A percentile compares a stretch with the other conserved stretches of the same genome.
phyloP scores from a whole-genome alignment of 2,888 invertebrate genomes.

The Alloplasta piceator region DNA sequence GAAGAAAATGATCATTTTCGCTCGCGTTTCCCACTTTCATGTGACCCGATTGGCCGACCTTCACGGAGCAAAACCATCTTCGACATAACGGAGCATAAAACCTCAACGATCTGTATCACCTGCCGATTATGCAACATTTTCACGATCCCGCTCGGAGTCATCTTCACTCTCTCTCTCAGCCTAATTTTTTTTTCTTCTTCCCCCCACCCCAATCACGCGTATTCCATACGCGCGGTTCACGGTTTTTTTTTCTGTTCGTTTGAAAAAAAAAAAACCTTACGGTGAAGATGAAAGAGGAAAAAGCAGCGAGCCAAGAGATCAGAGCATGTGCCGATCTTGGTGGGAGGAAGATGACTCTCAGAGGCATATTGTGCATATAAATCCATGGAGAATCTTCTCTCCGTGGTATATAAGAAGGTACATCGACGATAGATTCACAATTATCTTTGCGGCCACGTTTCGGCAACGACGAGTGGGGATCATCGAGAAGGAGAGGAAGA shows the following conservation, averaged over 20 bases:
- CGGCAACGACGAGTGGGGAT: constrained; percentile 7
- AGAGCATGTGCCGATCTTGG: constrained; percentile 65
- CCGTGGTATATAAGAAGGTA: constrained; percentile 67
- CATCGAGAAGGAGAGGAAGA: neutral
- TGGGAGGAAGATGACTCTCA: constrained; percentile 78
- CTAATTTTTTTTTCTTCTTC: constrained; percentile 32
- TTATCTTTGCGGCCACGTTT: constrained; percentile 58
- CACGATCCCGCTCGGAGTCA: constrained; percentile 51
- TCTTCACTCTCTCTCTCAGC: constrained; percentile 32
- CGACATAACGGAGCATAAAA: constrained; percentile 50
- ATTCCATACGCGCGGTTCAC: constrained; percentile 3
- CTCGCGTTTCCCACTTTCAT: constrained; percentile 73
- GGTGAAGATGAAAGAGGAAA: neutral
- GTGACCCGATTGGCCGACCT: constrained; percentile 78
- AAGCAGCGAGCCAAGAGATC: constrained; percentile 14
- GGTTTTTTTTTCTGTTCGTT: constrained; percentile 2
- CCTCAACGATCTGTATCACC: constrained; percentile 77
- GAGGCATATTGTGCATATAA: neutral
- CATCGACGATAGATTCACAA: constrained; percentile 67
- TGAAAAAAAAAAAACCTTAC: neutral
- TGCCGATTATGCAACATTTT: constrained; percentile 59
- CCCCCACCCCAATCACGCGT: neutral
- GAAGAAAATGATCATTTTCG: constrained; percentile 12
- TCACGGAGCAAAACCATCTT: constrained; percentile 63
- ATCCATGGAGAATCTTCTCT: constrained; percentile 10